These are phyloP conservation scores for Catharus fuscescens DNA, from an alignment of 2,113 vertebrate species.

Conservation along the genomic window DNA sequence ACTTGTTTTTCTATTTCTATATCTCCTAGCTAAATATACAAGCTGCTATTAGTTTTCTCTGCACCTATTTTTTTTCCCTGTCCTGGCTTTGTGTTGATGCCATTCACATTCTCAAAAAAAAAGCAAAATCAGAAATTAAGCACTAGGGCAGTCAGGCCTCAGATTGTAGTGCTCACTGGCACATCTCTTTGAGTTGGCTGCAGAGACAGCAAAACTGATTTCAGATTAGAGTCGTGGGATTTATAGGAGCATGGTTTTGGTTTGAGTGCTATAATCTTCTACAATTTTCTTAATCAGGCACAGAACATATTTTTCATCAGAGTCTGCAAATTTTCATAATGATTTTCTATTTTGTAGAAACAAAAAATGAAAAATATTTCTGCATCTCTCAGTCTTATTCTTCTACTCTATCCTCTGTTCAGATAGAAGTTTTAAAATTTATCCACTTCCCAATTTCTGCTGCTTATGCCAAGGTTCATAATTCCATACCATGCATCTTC, in stretches of 20 bases:
- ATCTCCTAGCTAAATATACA: neutral
- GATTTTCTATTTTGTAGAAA: neutral
- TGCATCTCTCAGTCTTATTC: neutral
- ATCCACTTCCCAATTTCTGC: neutral
- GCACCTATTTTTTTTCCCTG: neutral
- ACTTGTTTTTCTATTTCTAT: neutral
- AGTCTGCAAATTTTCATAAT: neutral
- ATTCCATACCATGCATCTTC: neutral
- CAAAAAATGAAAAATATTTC: neutral
- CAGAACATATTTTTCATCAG: neutral
- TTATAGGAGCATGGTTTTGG: neutral
- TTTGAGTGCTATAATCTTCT: neutral
- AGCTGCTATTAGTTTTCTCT: neutral
- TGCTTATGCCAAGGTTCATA: neutral
- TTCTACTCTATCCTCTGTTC: neutral
- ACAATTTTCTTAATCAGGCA: neutral
- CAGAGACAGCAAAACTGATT: neutral
- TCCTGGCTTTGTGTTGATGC: neutral
- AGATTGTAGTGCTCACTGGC: neutral
- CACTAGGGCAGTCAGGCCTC: neutral
- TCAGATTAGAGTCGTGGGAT: neutral
- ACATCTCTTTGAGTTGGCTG: neutral
- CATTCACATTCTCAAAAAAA: neutral
- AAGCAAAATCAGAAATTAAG: neutral
- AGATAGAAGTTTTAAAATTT: neutral